Percentiles rank a stretch among this genome's conserved stretches.
These are phyloP conservation scores for Lepidurus couesii DNA, from an alignment of 1,140 invertebrate species.

Conservation along the genomic window DNA sequence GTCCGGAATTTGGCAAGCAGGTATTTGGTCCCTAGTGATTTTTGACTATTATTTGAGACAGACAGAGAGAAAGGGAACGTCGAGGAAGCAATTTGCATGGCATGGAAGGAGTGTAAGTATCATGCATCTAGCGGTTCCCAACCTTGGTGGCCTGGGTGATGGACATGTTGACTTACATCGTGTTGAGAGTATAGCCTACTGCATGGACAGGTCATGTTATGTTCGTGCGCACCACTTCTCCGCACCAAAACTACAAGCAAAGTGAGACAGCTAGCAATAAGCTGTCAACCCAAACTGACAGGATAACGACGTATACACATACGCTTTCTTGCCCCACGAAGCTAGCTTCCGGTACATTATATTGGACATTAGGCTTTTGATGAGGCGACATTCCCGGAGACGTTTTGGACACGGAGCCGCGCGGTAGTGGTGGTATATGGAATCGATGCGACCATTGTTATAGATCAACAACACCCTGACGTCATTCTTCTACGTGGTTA, in stretches of 20 bases:
- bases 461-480: too few relatives aligned
- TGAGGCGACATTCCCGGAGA: too few relatives aligned
- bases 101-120: not conserved
- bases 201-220: not conserved
- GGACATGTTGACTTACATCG: constrained; percentile 8
- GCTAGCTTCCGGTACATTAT: not conserved
- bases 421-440: too few relatives aligned
- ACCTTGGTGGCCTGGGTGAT: not conserved
- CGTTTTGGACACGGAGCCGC: too few relatives aligned
- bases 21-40: not conserved
- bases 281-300: not conserved
- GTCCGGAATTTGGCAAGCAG: not conserved
- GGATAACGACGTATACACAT: not conserved
- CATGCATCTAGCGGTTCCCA: not conserved
- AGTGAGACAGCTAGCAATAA: not conserved
- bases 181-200: not conserved
- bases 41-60: not conserved
- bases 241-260: not conserved
- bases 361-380: not conserved
- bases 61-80: not conserved
- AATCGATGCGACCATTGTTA: too few relatives aligned
- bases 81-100: not conserved
- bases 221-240: not conserved
- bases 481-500: too few relatives aligned
- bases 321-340: not conserved